phyloP scores from a whole-genome alignment of 1,140 invertebrate genomes.

The Mizuhopecten yessoensis region DNA sequence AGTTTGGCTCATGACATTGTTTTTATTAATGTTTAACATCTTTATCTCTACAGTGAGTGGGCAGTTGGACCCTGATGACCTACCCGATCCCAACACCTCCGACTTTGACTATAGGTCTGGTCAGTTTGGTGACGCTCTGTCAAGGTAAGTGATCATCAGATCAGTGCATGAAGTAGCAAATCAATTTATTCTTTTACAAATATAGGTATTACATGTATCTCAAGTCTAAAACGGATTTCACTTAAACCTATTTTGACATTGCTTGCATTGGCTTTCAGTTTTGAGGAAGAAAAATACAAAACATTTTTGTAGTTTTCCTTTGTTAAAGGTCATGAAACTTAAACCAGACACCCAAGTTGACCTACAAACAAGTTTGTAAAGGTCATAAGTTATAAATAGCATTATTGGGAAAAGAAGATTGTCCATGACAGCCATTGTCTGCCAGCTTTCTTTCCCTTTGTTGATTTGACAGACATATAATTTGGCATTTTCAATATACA shows the following conservation, averaged over 20 bases:
- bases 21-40: too few species aligned
- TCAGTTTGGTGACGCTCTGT: neutral
- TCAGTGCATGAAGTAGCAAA: neutral
- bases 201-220: neutral
- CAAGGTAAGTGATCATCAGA: neutral
- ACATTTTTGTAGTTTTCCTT: too few species aligned
- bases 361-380: neutral
- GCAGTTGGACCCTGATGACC: conserved; percentile 19
- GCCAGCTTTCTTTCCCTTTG: neutral
- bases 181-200: neutral
- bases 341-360: neutral
- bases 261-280: too few species aligned
- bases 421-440: neutral
- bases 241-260: too few species aligned
- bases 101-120: conserved; percentile 20
- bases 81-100: neutral
- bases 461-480: neutral
- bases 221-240: too few species aligned
- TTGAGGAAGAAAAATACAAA: too few species aligned
- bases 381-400: neutral
- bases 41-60: neutral
- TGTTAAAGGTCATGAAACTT: too few species aligned
- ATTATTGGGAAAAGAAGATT: neutral
- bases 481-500: conserved; percentile 27
- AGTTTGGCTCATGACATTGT: too few species aligned